Percentiles rank a stretch among this genome's conserved stretches.
These are phyloP conservation scores for Aphidius ervi DNA, from an alignment of 1,140 invertebrate genomes.

Conservation along the genomic window DNA sequence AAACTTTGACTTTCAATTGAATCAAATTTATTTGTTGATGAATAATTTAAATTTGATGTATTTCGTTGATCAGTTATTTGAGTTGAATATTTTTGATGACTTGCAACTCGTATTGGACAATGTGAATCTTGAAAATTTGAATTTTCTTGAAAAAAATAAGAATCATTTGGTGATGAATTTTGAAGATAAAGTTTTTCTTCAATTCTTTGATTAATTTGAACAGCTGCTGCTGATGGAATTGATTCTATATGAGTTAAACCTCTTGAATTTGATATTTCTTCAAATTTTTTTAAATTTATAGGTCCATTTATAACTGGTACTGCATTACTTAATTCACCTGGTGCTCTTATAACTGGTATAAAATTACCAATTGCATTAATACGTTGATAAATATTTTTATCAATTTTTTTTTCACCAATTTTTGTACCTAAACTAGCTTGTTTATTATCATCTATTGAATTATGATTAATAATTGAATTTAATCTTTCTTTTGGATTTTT, in stretches of 20 bases:
- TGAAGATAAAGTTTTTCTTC: slow-evolving; percentile 47
- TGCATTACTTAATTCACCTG: slow-evolving; percentile 44
- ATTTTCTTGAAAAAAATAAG: slow-evolving; percentile 36
- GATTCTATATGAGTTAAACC: slow-evolving; percentile 42
- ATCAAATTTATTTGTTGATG: slow-evolving; percentile 6
- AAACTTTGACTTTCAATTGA: neutral
- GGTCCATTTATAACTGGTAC: slow-evolving; percentile 49
- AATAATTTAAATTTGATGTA: slow-evolving; percentile 10
- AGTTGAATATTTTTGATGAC: neutral
- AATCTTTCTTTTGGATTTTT: slow-evolving; percentile 15
- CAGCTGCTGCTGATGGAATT: slow-evolving; percentile 43
- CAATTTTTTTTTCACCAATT: no score
- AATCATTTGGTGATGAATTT: slow-evolving; percentile 22
- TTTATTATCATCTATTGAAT: no score
- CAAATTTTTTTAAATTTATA: slow-evolving; percentile 31
- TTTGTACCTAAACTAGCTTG: no score
- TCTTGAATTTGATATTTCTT: slow-evolving; percentile 28
- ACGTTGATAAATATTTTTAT: slow-evolving; percentile 10
- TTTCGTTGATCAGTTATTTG: neutral
- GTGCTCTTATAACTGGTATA: slow-evolving; percentile 42
- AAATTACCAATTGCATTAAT: slow-evolving; percentile 43
- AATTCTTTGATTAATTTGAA: slow-evolving; percentile 47
- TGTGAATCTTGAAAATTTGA: slow-evolving; percentile 19
- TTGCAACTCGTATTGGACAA: neutral
- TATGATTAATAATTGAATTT: slow-evolving; percentile 16